Conservation (phyloP, 2,113 vertebrate genomes). For the Megaceryle torquata region DNA sequence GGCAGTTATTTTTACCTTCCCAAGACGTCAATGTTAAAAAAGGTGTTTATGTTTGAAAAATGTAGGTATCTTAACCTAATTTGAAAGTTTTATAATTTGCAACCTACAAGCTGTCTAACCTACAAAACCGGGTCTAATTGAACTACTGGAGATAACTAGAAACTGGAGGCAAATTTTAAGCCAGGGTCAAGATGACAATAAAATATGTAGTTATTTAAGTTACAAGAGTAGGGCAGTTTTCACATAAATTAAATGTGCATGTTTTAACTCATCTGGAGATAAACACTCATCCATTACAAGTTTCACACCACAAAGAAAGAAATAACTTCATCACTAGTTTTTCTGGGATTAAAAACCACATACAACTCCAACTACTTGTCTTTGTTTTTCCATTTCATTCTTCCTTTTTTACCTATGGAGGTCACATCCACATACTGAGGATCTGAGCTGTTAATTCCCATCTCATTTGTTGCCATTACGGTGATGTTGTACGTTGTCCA, state of each 20-base stretch:
- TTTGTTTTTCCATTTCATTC: background rate
- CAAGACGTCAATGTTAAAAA: background rate
- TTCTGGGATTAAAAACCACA: background rate
- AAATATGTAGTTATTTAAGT: background rate
- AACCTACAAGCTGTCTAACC: background rate
- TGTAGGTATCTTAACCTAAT: background rate
- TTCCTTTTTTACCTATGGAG: constrained; percentile 83
- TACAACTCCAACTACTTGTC: background rate
- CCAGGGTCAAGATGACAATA: background rate
- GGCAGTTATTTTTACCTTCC: background rate
- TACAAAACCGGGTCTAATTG: background rate
- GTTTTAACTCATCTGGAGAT: background rate
- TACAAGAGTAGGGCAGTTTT: background rate
- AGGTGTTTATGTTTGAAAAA: background rate
- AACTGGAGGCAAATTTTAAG: background rate
- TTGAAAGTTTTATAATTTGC: background rate
- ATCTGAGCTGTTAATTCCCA: constrained; percentile 83
- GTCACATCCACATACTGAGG: constrained; percentile 82
- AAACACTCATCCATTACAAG: background rate
- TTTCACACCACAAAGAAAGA: background rate
- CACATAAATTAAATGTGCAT: background rate
- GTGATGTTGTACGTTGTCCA: constrained; percentile 88
- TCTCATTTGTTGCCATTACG: constrained; percentile 83
- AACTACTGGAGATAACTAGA: background rate
- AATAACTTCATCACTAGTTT: background rate